Percentiles rank a stretch among this genome's conserved stretches.
phyloP scores from a whole-genome alignment of 2,888 invertebrate genomes.

The Gymnoscelis rufifasciata region DNA sequence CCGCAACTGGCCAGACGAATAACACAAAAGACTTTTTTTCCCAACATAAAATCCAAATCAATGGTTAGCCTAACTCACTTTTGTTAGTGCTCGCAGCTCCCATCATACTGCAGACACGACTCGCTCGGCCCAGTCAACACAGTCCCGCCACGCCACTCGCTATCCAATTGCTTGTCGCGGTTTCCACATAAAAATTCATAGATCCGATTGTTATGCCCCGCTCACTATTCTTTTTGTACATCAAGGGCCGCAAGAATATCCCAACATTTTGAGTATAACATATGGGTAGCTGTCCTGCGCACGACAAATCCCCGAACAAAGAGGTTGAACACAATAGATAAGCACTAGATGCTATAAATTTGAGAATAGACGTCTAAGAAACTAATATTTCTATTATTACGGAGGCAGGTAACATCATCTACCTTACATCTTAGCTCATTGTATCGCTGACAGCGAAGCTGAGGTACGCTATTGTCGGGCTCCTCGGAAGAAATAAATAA shows the following conservation, averaged over 20 bases:
- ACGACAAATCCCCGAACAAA: slow-evolving; percentile 33
- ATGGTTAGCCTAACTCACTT: slow-evolving; percentile 73
- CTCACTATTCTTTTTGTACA: neutral
- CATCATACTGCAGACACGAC: slow-evolving; percentile 57
- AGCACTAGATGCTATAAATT: slow-evolving; percentile 44
- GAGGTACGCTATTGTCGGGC: slow-evolving; percentile 61
- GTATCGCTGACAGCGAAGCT: slow-evolving; percentile 70
- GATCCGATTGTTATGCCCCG: slow-evolving; percentile 29
- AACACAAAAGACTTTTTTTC: slow-evolving; percentile 67
- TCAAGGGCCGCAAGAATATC: neutral
- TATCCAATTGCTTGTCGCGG: slow-evolving; percentile 41
- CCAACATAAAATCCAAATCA: slow-evolving; percentile 72
- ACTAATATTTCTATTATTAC: slow-evolving; percentile 44
- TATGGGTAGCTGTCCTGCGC: slow-evolving; percentile 9
- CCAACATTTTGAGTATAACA: neutral
- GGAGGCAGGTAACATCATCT: slow-evolving; percentile 60
- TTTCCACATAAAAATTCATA: slow-evolving; percentile 53
- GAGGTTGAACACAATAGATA: slow-evolving; percentile 44
- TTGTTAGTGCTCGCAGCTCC: slow-evolving; percentile 70
- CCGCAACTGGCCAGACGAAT: slow-evolving; percentile 58
- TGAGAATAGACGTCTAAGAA: slow-evolving; percentile 37
- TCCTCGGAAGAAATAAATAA: slow-evolving; percentile 66
- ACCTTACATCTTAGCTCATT: slow-evolving; percentile 64
- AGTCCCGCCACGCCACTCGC: slow-evolving; percentile 34
- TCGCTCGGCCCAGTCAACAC: slow-evolving; percentile 48